Evolutionary conservation across 1,140 invertebrate genomes (phyloP), one percentile per base, ranked within the genome.

Genomic region (Polypedilum vanderplanki): DNA sequence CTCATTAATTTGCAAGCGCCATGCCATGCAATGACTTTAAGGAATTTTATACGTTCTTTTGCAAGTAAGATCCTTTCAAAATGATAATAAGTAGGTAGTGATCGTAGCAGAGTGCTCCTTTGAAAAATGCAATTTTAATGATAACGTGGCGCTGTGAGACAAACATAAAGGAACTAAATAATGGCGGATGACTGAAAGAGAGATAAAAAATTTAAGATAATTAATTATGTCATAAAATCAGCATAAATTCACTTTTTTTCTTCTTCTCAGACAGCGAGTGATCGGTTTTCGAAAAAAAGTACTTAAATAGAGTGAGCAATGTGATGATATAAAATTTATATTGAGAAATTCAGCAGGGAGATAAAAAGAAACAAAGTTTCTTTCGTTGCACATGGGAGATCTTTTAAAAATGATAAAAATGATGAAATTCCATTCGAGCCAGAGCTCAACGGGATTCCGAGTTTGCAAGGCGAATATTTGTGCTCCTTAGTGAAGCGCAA

Each of bases 151-250:
- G 46, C 46, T 57, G 46, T 57, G 46, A 57, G 46, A 8, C 3
- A 57, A n/a, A 57, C 12, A 57, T 57, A 57, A 70, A 70, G 65
- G 17, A 70, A 18, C 17, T 70, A 10, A 18, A 12, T 70, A 20
- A 18, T 10, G 3, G n/a, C 64, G 17, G 18, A 7, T 20, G 64
- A 67, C 7, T n/a, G 17, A 67, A 67, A 20, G 15, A 57, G n/a
- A 57, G 46, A 57, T 57, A 57, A n/a, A 46, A 57, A 57, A 57
- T 57, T 57, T 70, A 70, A 70, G 65, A 70, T 70, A 70, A 70
- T 70, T 70, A 70, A 70, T 70, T 70, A 70, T 70, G 65, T 70
- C 20, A 70, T 70, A 70, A 70, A 70, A 70, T 70, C 65, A 70
- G 65, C 17, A 20, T 70, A 70, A 70, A 70, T 18, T 18, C 17